Evolutionary conservation across 2,888 invertebrate genomes (phyloP).

Genomic region (Galerucella calmariensis): DNA sequence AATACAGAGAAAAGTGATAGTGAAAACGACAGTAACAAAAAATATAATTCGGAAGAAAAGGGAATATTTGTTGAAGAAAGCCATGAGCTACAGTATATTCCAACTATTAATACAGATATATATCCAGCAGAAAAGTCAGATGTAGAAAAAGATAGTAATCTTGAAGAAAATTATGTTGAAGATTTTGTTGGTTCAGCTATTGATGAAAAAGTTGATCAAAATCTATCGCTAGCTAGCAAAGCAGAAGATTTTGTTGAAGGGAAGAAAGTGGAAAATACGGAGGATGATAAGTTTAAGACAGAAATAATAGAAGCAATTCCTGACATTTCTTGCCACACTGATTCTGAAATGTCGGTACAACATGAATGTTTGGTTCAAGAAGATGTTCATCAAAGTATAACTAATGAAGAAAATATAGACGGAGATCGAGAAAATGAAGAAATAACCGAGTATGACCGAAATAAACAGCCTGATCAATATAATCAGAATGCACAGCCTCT

Average conservation of each 20-base stretch:
- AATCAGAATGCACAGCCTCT: conserved; percentile 44
- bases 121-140: not conserved
- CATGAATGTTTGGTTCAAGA: not conserved
- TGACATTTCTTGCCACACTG: not conserved
- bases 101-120: conserved; percentile 4
- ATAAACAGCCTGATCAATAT: conserved; percentile 44
- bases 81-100: conserved; percentile 14
- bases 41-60: conserved; percentile 44
- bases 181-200: not conserved
- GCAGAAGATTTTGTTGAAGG: conserved; percentile 27
- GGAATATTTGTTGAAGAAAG: conserved; percentile 30
- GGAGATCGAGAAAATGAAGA: conserved; percentile 44
- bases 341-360: not conserved
- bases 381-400: not conserved
- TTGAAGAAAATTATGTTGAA: not conserved
- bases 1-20: not conserved
- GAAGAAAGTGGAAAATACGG: conserved; percentile 3
- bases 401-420: not conserved
- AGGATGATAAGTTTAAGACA: not conserved
- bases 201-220: not conserved
- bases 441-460: conserved; percentile 38
- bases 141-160: not conserved
- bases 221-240: conserved; percentile 13
- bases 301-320: not conserved
- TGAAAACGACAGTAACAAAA: not conserved